A percentile compares a stretch with the other conserved stretches of the same genome.
Conservation (phyloP, 1,140 invertebrate genomes). For the Drosophila triauraria region DNA sequence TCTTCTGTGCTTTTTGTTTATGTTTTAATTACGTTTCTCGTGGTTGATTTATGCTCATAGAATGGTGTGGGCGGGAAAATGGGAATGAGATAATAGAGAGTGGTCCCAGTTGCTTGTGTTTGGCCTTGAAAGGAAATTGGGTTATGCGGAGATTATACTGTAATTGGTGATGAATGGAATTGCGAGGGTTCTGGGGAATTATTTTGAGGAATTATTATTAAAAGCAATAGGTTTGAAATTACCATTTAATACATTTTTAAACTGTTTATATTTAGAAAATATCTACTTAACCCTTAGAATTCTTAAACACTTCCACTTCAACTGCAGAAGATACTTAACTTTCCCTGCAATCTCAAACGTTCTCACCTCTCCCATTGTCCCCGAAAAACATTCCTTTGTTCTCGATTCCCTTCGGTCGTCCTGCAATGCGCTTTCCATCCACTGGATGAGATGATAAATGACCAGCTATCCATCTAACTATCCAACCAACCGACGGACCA, state of each 20-base stretch:
- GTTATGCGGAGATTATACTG: slow-evolving; percentile 24
- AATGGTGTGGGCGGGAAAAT: slow-evolving; percentile 19
- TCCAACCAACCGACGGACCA: slow-evolving; percentile 6
- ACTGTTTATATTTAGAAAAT: background rate
- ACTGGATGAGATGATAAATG: slow-evolving; percentile 66
- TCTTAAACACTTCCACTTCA: background rate
- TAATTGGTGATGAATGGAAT: slow-evolving; percentile 11
- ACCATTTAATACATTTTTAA: background rate
- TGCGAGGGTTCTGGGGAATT: background rate
- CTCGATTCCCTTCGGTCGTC: slow-evolving; percentile 12
- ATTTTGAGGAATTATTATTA: background rate
- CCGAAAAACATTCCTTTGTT: slow-evolving; percentile 16
- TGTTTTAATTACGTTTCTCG: slow-evolving; percentile 77
- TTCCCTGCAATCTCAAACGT: background rate
- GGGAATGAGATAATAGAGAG: slow-evolving; percentile 23
- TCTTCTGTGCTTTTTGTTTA: slow-evolving; percentile 61
- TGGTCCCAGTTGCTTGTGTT: slow-evolving; percentile 36
- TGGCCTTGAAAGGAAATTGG: slow-evolving; percentile 40
- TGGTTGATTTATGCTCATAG: slow-evolving; percentile 71
- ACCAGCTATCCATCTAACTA: slow-evolving; percentile 44
- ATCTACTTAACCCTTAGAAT: background rate
- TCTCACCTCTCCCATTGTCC: slow-evolving; percentile 14
- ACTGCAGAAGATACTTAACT: background rate
- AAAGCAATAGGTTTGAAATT: too few species aligned
- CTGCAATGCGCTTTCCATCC: slow-evolving; percentile 49